Conservation (phyloP, 2,888 invertebrate species). For the Altica lythri region DNA sequence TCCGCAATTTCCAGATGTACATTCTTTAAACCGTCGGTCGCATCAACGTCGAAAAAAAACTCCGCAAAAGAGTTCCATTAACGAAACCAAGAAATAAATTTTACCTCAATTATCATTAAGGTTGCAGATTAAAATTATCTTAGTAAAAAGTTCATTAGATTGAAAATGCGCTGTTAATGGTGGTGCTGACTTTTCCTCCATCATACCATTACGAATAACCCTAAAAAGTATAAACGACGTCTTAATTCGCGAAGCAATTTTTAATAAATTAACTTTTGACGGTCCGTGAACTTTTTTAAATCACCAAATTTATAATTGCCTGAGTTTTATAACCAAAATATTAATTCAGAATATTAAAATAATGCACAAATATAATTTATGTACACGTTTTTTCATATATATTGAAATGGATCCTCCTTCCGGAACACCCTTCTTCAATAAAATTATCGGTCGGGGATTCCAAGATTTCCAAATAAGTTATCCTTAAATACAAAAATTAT, state of each 20-base stretch:
- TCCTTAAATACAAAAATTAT: no score
- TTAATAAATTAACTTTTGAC: conserved; percentile 31
- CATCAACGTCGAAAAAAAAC: conserved; percentile 20
- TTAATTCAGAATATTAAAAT: no score
- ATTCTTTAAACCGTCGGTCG: conserved; percentile 15
- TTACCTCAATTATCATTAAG: conserved; percentile 32
- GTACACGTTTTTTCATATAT: no score
- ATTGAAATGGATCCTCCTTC: no score
- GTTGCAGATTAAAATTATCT: conserved; percentile 31
- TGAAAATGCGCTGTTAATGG: conserved; percentile 28
- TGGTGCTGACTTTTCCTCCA: conserved; percentile 24
- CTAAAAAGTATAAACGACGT: conserved; percentile 29
- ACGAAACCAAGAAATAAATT: conserved; percentile 28
- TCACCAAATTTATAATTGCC: no score
- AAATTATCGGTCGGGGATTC: no score
- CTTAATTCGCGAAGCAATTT: conserved; percentile 32
- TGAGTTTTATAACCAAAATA: no score
- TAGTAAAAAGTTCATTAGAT: conserved; percentile 32
- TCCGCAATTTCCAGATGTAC: conserved; percentile 12
- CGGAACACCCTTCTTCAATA: no score
- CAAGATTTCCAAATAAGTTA: no score
- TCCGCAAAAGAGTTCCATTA: conserved; percentile 28
- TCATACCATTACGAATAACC: conserved; percentile 27
- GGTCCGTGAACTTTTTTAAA: no score
- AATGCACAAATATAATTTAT: no score